Conservation (phyloP, 2,797 vertebrate genomes). For the Darevskia mixta region DNA sequence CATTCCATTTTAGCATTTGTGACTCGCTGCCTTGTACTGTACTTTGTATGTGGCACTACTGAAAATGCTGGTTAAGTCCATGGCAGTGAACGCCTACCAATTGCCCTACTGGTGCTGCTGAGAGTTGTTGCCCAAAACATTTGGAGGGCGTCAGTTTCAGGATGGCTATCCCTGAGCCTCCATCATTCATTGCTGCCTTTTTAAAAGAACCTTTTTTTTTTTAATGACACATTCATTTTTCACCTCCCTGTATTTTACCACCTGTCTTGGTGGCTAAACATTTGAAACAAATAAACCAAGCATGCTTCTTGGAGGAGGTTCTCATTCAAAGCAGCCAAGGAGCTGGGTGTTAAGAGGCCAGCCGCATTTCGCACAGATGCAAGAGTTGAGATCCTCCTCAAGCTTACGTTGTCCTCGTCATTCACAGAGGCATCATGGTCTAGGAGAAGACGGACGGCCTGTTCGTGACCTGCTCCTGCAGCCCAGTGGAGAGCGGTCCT, state of each 20-base stretch:
- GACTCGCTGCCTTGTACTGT: no score
- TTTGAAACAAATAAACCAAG: not conserved
- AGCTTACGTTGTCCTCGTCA: constrained; percentile 84
- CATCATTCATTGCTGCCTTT: not conserved
- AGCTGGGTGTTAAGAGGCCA: not conserved
- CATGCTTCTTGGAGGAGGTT: not conserved
- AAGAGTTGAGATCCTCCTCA: not conserved
- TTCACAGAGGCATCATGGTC: constrained; percentile 83
- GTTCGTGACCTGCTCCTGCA: constrained; percentile 83
- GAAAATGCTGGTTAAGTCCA: no score
- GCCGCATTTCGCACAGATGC: not conserved
- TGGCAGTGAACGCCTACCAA: no score
- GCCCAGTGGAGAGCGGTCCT: constrained; percentile 93
- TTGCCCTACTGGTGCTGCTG: no score
- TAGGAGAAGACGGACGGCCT: constrained; percentile 88
- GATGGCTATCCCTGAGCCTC: not conserved
- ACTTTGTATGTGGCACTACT: no score
- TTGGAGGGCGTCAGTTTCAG: not conserved
- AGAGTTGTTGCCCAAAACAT: no score
- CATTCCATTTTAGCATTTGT: no score
- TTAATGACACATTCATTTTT: no score
- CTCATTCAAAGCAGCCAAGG: not conserved
- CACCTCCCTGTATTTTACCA: no score
- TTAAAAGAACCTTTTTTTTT: not conserved
- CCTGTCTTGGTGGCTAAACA: no score